phyloP scores from a whole-genome alignment of 2,888 invertebrate species.

The Steinernema hermaphroditum region DNA sequence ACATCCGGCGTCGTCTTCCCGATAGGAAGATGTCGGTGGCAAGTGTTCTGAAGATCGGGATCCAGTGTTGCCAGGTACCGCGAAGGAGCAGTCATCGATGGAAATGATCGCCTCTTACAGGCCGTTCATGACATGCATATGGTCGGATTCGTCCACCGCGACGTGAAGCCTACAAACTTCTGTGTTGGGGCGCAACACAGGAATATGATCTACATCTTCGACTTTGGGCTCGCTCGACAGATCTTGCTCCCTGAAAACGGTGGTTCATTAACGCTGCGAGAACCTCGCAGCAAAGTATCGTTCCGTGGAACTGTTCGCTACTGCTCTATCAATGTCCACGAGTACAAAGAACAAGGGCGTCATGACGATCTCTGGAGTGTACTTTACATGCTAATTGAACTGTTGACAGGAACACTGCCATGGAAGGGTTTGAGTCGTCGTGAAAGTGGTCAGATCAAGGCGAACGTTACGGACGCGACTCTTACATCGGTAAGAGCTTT shows the following conservation, averaged over 20 bases:
- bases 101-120: constrained; percentile 25
- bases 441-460: constrained; percentile 52
- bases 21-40: constrained; percentile 46
- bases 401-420: constrained; percentile 53
- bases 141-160: constrained; percentile 57
- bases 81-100: neutral
- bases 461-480: constrained; percentile 43
- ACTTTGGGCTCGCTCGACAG: constrained; percentile 61
- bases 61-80: constrained; percentile 47
- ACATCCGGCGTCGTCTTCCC: constrained; percentile 51
- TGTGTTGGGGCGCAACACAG: constrained; percentile 41
- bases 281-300: constrained; percentile 68
- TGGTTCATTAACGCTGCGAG: constrained; percentile 74
- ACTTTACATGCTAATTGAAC: constrained; percentile 53
- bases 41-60: constrained; percentile 47
- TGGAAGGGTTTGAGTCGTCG: constrained; percentile 56
- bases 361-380: constrained; percentile 90
- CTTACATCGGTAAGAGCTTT: constrained; percentile 45
- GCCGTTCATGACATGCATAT: constrained; percentile 54
- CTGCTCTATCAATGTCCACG: constrained; percentile 96
- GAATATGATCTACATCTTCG: constrained; percentile 54
- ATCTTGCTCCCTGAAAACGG: constrained; percentile 72
- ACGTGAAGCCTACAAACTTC: constrained; percentile 58
- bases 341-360: constrained; percentile 95
- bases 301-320: constrained; percentile 93